These are phyloP conservation scores for Forbesichthys papilliferus DNA, from an alignment of 2,113 vertebrate species.

Conservation along the genomic window DNA sequence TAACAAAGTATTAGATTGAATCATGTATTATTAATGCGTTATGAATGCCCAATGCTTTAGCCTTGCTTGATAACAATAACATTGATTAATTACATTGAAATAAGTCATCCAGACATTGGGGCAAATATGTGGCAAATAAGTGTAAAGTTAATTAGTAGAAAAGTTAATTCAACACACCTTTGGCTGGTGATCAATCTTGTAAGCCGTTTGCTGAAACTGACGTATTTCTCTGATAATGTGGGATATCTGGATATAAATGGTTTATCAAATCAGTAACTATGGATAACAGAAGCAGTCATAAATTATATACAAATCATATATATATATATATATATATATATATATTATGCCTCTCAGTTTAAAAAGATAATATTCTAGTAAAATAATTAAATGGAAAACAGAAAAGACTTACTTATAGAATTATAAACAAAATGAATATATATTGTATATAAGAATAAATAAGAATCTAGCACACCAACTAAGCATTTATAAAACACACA, in stretches of 20 bases:
- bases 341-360: background rate
- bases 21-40: too few relatives aligned
- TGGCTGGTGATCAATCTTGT: conserved; percentile 94
- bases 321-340: background rate
- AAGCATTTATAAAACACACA: too few relatives aligned
- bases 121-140: background rate
- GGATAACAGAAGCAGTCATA: background rate
- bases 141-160: background rate
- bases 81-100: too few relatives aligned
- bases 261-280: conserved; percentile 8
- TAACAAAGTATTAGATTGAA: too few relatives aligned
- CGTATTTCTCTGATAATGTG: conserved; percentile 97
- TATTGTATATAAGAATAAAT: background rate
- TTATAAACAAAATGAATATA: too few relatives aligned
- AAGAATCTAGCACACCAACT: background rate
- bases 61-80: too few relatives aligned
- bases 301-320: background rate
- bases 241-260: conserved; percentile 81
- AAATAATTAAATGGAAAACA: too few relatives aligned
- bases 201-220: conserved; percentile 97
- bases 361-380: too few relatives aligned
- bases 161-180: conserved; percentile 79
- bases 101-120: too few relatives aligned
- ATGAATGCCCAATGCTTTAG: too few relatives aligned
- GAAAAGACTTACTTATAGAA: too few relatives aligned